These are phyloP conservation scores for Umimayanthus kanabou DNA, from an alignment of 92 coral and sea anemone species.

Conservation along the genomic window DNA sequence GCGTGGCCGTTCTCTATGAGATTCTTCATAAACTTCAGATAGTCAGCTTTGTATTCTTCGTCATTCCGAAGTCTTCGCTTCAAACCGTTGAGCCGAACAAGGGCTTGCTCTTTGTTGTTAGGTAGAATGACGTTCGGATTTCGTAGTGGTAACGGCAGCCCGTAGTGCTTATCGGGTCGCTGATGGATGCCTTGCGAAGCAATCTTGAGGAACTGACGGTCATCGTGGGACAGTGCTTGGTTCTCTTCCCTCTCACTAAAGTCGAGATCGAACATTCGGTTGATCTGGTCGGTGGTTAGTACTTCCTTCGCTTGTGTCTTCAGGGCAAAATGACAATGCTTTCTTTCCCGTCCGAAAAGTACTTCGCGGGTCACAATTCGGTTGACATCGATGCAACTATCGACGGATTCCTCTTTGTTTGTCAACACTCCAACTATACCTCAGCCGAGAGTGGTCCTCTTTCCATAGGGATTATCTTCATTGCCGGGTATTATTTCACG, in stretches of 20 bases:
- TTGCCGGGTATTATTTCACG: slow-evolving; percentile 50
- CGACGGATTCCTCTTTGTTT: slow-evolving; percentile 2
- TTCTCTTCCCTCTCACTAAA: slow-evolving; percentile 20
- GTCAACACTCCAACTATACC: slow-evolving; percentile 46
- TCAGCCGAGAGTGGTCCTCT: slow-evolving; percentile 53
- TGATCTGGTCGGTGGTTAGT: slow-evolving; percentile 35
- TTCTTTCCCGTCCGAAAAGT: neutral
- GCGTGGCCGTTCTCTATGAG: slow-evolving; percentile 4
- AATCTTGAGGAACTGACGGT: slow-evolving; percentile 26
- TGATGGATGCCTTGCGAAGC: slow-evolving; percentile 29
- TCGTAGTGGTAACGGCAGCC: slow-evolving; percentile 38
- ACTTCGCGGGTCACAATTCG: slow-evolving; percentile 42
- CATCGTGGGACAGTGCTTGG: slow-evolving; percentile 36
- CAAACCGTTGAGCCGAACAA: neutral
- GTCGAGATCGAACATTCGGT: slow-evolving; percentile 51
- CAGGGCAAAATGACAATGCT: slow-evolving; percentile 39
- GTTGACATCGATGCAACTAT: slow-evolving; percentile 28
- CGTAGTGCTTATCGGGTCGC: slow-evolving; percentile 39
- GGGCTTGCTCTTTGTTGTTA: neutral
- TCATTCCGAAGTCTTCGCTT: slow-evolving; percentile 11
- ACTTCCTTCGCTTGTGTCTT: slow-evolving; percentile 51
- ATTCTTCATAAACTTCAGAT: slow-evolving; percentile 11
- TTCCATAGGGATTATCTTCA: slow-evolving; percentile 59
- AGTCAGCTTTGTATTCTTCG: neutral
- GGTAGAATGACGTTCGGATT: neutral